Base-by-base conservation (phyloP, 1,140 invertebrate species). In the Eubasilissa regina region DNA sequence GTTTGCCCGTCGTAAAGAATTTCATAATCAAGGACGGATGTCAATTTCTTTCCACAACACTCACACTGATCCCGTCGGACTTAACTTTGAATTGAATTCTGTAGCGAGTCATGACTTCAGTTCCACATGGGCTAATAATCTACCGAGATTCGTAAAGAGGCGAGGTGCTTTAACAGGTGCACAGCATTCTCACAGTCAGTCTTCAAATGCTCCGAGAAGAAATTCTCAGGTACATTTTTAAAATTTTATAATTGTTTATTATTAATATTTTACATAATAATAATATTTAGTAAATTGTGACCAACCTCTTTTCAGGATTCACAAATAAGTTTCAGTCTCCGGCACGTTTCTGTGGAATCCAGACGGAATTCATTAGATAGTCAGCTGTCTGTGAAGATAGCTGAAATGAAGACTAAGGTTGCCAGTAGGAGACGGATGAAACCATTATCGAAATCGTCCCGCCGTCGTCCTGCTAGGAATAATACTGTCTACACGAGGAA, bases 51-150 rank as follows among this genome's bases (percentile, higher is more conserved):
- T 97, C 77, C 92, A 94, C 64, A 96, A 95, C 83, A 93, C 93
- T 7, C 94, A 97, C 83, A 95, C 95, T 66, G 97, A 98, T 90
- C 97, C 97, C 9, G 93, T 97, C 11, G 96, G 96, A 7, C 89
- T 97, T 64, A 95, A 96, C 84, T 94, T 97, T 83, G 95, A 97
- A 79, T 66, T 96, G 19, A 95, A 95, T 84, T 96, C 94, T 78
- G 92, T 92, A 7, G 94, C 92, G 17, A 95, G 94, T 21, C 92
- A 93, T 81, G 93, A 94, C 64, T 90, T 95, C 7, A 91, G 94
- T 76, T 96, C 96, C 6, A 95, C 95, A 0, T 98, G 96, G 95
- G 95, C 94, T 56, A 94, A 94, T 48, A 96, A 96, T 78, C 89
- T 98, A 56, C 96, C 96, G 0, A 94, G 96, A 83, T 92, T 98